phyloP scores from a whole-genome alignment of 2,888 invertebrate species.

The Tachina grossa region DNA sequence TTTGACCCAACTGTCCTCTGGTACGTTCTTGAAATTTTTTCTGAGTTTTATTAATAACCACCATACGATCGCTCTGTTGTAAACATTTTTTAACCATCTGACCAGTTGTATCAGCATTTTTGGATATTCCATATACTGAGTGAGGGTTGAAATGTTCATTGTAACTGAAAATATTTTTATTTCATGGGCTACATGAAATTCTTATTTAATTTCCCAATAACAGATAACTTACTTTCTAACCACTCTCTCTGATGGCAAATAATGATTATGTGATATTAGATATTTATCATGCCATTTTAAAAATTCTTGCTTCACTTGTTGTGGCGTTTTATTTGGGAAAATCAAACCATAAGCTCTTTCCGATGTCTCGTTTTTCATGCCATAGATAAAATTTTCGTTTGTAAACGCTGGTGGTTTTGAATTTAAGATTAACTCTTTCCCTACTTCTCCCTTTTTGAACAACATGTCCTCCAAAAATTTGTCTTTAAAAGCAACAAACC shows the following conservation, averaged over 20 bases:
- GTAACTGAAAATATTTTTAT: slow-evolving; percentile 73
- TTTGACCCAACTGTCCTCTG: slow-evolving; percentile 74
- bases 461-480: slow-evolving; percentile 79
- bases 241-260: slow-evolving; percentile 78
- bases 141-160: slow-evolving; percentile 71
- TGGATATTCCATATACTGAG: slow-evolving; percentile 72
- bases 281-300: slow-evolving; percentile 77
- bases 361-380: slow-evolving; percentile 53
- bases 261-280: slow-evolving; percentile 78
- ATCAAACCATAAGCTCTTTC: slow-evolving; percentile 73
- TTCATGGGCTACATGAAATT: not conserved
- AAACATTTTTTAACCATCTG: slow-evolving; percentile 74
- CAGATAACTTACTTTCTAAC: slow-evolving; percentile 74
- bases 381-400: slow-evolving; percentile 77
- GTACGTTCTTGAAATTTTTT: slow-evolving; percentile 76
- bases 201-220: not conserved
- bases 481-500: slow-evolving; percentile 78
- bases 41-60: slow-evolving; percentile 76
- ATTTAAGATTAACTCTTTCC: slow-evolving; percentile 72
- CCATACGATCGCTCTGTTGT: slow-evolving; percentile 73
- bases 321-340: slow-evolving; percentile 75
- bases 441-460: slow-evolving; percentile 76
- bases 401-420: slow-evolving; percentile 77
- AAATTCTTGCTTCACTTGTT: slow-evolving; percentile 76
- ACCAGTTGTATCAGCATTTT: slow-evolving; percentile 73